Base-by-base conservation (phyloP, 2,888 invertebrate species). In the Xanthorhoe designata region DNA sequence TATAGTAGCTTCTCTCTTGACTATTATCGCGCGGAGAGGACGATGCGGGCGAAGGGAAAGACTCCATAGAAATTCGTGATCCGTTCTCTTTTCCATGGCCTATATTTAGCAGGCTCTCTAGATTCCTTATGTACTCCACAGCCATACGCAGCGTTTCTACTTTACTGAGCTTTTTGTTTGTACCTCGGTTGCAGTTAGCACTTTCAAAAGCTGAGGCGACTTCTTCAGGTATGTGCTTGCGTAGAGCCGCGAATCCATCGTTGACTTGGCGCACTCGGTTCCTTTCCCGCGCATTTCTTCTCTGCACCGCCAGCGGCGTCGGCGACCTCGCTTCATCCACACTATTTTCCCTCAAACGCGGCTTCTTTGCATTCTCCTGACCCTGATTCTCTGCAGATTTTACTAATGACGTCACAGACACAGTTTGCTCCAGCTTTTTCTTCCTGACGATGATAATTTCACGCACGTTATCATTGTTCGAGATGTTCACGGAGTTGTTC, bases 211-310 rank as follows among this genome's bases (percentile, higher is more conserved):
- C 95, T 59, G 95, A 94, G 0, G 97, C 97, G 0, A 97, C 96
- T 82, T 97, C 96, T 61, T 96, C 96, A 0, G 98, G 98, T 72
- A 98, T 98, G 83, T 97, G 97, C 77, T 97, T 96, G 18, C 98
- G 94, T 0, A 98, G 90, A n/a, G 96, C 96, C 0, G 97, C 97
- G 85, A 98, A 98, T 17, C 98, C 98, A 80, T 97, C 97, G 89
- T 98, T 98, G 29, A 98, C 98, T 94, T 98, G 98, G 76, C 98
- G 97, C 9, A 98, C 98, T 68, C 98, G 95, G 89, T 98, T 98
- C 18, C 98, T 94, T 94, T 98, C 98, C 60, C 98, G 95, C 69
- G 98, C 98, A 91, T 98, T 99, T 80, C 98, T 94, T 52, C 98
- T 94, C 0, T 98, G 98, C 7, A 98, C 98, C 0, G 98, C 96